Evolutionary conservation across 2,888 invertebrate species (phyloP).

Genomic region (Monopis laevigella): DNA sequence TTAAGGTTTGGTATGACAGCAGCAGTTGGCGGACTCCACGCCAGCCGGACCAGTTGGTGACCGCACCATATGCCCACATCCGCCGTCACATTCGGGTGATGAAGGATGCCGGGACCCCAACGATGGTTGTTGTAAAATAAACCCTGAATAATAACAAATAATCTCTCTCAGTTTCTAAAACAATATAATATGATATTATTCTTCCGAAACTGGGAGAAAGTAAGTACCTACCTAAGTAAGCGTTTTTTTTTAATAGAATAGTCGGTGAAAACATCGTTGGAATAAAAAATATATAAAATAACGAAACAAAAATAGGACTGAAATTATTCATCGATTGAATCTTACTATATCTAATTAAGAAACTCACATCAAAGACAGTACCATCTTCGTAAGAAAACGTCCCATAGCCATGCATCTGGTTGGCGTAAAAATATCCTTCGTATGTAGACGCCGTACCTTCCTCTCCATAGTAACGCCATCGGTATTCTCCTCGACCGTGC

Average conservation of each 20-base stretch:
- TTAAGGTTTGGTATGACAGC: constrained; percentile 34
- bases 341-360: too few relatives aligned
- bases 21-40: constrained; percentile 34
- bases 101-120: constrained; percentile 67
- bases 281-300: too few relatives aligned
- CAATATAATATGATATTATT: too few relatives aligned
- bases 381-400: constrained; percentile 56
- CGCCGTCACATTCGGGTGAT: constrained; percentile 41
- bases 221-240: too few relatives aligned
- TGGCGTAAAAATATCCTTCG: constrained; percentile 60
- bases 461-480: constrained; percentile 33
- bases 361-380: constrained; percentile 38
- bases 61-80: constrained; percentile 69
- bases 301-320: too few relatives aligned
- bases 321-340: too few relatives aligned
- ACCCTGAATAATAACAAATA: too few relatives aligned
- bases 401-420: constrained; percentile 64
- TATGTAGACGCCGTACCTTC: constrained; percentile 36
- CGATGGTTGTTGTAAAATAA: constrained; percentile 56
- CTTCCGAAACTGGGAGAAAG: too few relatives aligned
- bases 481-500: constrained; percentile 59
- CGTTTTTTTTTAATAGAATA: too few relatives aligned
- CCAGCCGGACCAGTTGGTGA: constrained; percentile 45
- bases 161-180: too few relatives aligned
- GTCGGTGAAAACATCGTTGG: too few relatives aligned